Evolutionary conservation across 2,113 vertebrate species (phyloP), one percentile per base, ranked within the genome.

Genomic region (Hippocampus barbouri): DNA sequence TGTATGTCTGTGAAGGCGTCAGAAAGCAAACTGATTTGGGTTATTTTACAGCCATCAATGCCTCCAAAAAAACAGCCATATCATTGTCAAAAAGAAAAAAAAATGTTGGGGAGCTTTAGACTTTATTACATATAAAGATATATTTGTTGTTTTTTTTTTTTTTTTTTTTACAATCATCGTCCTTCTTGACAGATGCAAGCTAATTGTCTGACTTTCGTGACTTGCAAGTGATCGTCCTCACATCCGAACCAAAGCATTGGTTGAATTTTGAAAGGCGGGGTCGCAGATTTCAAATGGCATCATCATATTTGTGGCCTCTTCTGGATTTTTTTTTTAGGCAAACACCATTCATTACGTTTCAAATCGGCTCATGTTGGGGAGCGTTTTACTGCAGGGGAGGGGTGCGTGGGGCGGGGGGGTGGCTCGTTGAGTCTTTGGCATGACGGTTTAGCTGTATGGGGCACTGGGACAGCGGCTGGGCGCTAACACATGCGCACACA

Each of bases 381-480:
- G 74, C 72, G 15, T 74, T 84, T 79, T 53, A 71, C 78, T 66
- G 27, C 64, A 27, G 14, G 41, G 43, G 43, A 2, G 2, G 43
- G 34, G 38, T 34, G n/a, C n/a, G n/a, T n/a, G n/a, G 5, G 34
- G 34, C 6, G 34, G 40, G 9, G 41, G 41, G 41, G 38, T 21
- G 70, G 76, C 73, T 41, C 66, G 83, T 85, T 84, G 81, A 89
- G 91, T 93, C 92, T 93, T 93, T 93, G 92, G 93, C 91, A 92
- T 93, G 93, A 89, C 84, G 90, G 86, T 82, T 89, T 90, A 92
- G 92, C 92, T 93, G 92, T 91, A 92, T 91, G 90, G 85, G 87
- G 30, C 34, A 74, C 79, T 83, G 88, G 79, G 83, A 83, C 85
- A 41, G 71, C 59, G 59, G 76, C 75, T 57, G 57, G 71, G 85